These are phyloP conservation scores for Oncorhynchus gorbuscha DNA, from an alignment of 2,113 vertebrate genomes.

Conservation along the genomic window DNA sequence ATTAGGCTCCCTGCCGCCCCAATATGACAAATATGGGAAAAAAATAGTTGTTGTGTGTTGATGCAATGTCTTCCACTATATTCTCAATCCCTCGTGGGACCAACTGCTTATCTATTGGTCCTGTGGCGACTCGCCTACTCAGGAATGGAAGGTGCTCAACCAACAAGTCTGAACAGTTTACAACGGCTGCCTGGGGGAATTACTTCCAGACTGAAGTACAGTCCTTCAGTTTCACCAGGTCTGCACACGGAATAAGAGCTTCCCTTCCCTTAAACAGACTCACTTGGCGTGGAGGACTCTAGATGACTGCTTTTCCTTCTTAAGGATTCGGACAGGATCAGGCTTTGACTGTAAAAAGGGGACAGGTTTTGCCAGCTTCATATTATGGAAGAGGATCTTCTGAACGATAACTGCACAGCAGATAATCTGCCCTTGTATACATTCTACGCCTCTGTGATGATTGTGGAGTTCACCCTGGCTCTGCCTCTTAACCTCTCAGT, in stretches of 20 bases:
- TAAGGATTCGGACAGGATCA: neutral
- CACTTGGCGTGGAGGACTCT: neutral
- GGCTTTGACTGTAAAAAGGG: neutral
- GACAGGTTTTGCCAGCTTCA: neutral
- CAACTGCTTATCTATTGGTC: neutral
- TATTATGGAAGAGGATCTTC: neutral
- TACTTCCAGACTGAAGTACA: conserved; percentile 20
- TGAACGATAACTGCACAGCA: conserved; percentile 30
- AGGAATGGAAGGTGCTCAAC: too few relatives aligned
- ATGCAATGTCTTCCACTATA: neutral
- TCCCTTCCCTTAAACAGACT: neutral
- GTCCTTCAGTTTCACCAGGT: neutral
- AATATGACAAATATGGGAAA: too few relatives aligned
- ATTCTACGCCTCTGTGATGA: conserved; percentile 70
- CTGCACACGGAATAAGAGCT: neutral
- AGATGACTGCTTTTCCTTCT: neutral
- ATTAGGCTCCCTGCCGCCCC: too few relatives aligned
- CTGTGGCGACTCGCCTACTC: too few relatives aligned
- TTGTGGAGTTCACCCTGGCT: conserved; percentile 77
- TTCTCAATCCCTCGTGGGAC: conserved; percentile 1
- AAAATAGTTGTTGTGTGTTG: neutral
- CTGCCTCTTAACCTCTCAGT: conserved; percentile 74
- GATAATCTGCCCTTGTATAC: conserved; percentile 45
- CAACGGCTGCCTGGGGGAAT: neutral
- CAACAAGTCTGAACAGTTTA: too few relatives aligned